Evolutionary conservation across 2,888 invertebrate species (phyloP).

Genomic region (Chymomyza caudatula): DNA sequence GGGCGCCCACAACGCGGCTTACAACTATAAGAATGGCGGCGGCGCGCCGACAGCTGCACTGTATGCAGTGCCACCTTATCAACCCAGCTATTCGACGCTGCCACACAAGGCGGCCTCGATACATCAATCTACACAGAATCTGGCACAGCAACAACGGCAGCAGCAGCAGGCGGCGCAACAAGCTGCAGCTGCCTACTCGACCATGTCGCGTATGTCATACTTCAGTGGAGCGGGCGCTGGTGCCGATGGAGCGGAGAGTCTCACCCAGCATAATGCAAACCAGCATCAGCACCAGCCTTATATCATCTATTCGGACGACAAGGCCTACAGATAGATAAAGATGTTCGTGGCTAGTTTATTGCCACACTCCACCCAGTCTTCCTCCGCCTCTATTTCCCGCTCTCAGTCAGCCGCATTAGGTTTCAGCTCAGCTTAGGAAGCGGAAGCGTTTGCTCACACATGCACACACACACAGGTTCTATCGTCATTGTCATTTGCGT

Average conservation of each 20-base stretch:
- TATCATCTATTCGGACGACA: constrained; percentile 78
- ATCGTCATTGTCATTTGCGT: constrained; percentile 59
- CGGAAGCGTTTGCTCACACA: constrained; percentile 4
- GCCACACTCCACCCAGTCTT: constrained; percentile 4
- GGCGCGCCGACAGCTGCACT: constrained; percentile 79
- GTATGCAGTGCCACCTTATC: constrained; percentile 82
- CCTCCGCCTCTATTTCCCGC: constrained; percentile 13
- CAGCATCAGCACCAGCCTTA: constrained; percentile 75
- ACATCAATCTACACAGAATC: constrained; percentile 76
- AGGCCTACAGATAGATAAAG: constrained; percentile 76
- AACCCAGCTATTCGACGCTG: constrained; percentile 84
- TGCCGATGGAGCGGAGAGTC: constrained; percentile 71
- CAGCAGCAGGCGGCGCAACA: constrained; percentile 52
- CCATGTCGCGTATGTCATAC: constrained; percentile 82
- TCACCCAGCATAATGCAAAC: constrained; percentile 26
- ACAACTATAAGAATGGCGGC: constrained; percentile 78
- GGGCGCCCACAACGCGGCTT: constrained; percentile 81
- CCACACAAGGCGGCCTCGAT: constrained; percentile 80
- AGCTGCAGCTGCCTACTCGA: constrained; percentile 80
- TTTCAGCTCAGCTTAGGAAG: constrained; percentile 1
- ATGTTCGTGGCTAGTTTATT: constrained; percentile 6
- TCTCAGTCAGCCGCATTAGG: neutral
- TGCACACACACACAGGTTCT: constrained; percentile 50
- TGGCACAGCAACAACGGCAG: constrained; percentile 76
- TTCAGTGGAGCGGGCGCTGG: constrained; percentile 79